phyloP scores from a whole-genome alignment of 2,888 invertebrate species.

The Drosophila maculinotata region DNA sequence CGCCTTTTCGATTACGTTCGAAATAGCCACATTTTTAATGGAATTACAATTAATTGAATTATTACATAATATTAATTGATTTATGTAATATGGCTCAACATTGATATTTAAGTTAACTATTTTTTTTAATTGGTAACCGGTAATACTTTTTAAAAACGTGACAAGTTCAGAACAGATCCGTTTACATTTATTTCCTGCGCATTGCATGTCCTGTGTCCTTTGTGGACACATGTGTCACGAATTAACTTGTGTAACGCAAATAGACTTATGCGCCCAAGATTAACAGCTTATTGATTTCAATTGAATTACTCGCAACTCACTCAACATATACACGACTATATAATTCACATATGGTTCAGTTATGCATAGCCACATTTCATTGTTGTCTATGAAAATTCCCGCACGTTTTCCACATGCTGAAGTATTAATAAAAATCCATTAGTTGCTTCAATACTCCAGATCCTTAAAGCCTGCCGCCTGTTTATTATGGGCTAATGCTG shows the following conservation, averaged over 20 bases:
- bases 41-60: too few species aligned
- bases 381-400: constrained; percentile 26
- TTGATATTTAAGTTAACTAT: too few species aligned
- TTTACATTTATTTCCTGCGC: constrained; percentile 1
- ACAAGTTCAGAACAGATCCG: too few species aligned
- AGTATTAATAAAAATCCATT: constrained; percentile 52
- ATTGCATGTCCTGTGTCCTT: neutral
- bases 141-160: too few species aligned
- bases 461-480: constrained; percentile 39
- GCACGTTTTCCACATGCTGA: constrained; percentile 20
- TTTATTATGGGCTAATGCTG: constrained; percentile 26
- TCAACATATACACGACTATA: neutral
- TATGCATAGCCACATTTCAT: constrained; percentile 6
- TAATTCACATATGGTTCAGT: neutral
- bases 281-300: constrained; percentile 47
- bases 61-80: too few species aligned
- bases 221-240: constrained; percentile 9
- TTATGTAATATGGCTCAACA: too few species aligned
- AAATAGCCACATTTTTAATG: too few species aligned
- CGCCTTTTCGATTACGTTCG: too few species aligned
- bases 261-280: constrained; percentile 3
- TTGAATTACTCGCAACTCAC: neutral
- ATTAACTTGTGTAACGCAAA: constrained; percentile 12
- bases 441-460: constrained; percentile 7
- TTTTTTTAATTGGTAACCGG: too few species aligned